Percentiles rank a stretch among this genome's conserved stretches.
phyloP scores from a whole-genome alignment of 2,888 invertebrate genomes.

The Hanleya hanleyi region DNA sequence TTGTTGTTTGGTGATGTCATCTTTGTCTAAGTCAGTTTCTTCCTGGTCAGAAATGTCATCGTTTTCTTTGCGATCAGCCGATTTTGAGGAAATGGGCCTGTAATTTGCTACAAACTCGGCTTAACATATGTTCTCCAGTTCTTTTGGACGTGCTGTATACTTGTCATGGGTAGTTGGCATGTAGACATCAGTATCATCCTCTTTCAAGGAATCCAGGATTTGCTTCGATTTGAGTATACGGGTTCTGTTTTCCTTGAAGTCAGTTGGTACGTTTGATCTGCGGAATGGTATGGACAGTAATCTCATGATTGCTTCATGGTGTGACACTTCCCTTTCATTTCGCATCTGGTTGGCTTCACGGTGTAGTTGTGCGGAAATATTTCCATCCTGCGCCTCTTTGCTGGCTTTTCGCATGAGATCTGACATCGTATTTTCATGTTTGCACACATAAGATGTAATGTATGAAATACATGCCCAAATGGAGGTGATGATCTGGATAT shows the following conservation, averaged over 20 bases:
- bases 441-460: conserved; percentile 37
- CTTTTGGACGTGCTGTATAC: not conserved
- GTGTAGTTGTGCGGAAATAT: not conserved
- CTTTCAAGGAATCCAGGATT: not conserved
- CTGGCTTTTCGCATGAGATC: conserved; percentile 33
- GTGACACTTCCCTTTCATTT: conserved; percentile 8
- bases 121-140: conserved; percentile 6
- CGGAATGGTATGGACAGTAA: not conserved
- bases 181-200: conserved; percentile 4
- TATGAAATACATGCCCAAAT: conserved; percentile 36
- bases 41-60: not conserved
- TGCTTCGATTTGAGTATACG: not conserved
- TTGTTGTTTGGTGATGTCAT: not conserved
- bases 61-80: not conserved
- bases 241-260: not conserved
- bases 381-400: conserved; percentile 23
- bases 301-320: not conserved
- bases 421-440: conserved; percentile 31
- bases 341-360: not conserved
- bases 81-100: not conserved
- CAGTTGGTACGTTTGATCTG: conserved; percentile 6
- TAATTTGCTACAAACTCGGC: conserved; percentile 7
- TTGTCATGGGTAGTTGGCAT: not conserved
- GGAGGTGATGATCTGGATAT: conserved; percentile 31
- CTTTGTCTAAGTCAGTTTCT: not conserved